A percentile compares a stretch with the other conserved stretches of the same genome.
Conservation (phyloP, 2,797 vertebrate species). For the Acanthornis magna region DNA sequence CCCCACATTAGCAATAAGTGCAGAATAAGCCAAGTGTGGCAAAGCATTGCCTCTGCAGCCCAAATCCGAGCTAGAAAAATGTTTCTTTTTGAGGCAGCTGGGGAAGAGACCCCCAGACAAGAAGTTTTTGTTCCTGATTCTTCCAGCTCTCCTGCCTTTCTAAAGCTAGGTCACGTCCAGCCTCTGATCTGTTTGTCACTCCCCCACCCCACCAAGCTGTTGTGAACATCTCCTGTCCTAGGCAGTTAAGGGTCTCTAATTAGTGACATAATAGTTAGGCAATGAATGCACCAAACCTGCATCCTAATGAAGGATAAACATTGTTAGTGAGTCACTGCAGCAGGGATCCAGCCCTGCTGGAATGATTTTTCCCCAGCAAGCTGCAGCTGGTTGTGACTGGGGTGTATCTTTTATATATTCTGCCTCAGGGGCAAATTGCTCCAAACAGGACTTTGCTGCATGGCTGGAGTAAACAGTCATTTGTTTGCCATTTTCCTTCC, state of each 20-base stretch:
- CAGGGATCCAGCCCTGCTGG: not conserved
- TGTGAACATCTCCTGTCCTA: not conserved
- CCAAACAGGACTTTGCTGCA: not conserved
- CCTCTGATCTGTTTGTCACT: not conserved
- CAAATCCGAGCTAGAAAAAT: not conserved
- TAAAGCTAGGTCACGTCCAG: not conserved
- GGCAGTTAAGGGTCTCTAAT: conserved; percentile 2
- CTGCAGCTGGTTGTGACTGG: conserved; percentile 35
- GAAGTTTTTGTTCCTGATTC: not conserved
- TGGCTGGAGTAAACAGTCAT: conserved; percentile 9
- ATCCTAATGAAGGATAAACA: conserved; percentile 19
- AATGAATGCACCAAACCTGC: conserved; percentile 40
- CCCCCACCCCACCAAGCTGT: not conserved
- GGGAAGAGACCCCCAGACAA: not conserved
- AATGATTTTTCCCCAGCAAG: conserved; percentile 32
- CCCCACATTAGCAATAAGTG: not conserved
- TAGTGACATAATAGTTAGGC: not conserved
- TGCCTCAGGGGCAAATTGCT: conserved; percentile 2
- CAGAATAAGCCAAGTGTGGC: not conserved
- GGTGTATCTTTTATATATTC: conserved; percentile 20
- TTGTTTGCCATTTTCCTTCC: conserved; percentile 20
- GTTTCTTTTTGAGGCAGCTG: not conserved
- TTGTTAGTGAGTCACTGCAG: conserved; percentile 47
- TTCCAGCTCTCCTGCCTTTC: not conserved
- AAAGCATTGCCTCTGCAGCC: not conserved